Conservation (phyloP, 2,888 invertebrate species). For the Prosapia bicincta region DNA sequence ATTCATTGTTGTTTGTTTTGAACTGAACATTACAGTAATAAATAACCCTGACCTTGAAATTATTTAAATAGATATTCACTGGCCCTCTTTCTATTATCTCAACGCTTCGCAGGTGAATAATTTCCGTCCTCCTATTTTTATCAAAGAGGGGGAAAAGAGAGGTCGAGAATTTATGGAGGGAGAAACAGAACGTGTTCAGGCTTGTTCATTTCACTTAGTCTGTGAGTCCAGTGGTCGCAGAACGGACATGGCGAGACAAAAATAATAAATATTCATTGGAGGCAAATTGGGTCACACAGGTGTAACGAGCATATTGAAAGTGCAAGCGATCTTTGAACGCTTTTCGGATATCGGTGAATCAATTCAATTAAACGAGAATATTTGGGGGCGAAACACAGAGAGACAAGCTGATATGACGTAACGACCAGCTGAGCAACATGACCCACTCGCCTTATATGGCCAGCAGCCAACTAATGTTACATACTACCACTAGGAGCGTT, state of each 20-base stretch:
- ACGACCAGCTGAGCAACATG: not conserved
- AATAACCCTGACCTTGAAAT: too few species aligned
- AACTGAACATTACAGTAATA: too few species aligned
- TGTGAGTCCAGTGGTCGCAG: not conserved
- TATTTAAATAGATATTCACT: not conserved
- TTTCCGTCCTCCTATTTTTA: not conserved
- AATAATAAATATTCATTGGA: constrained; percentile 7
- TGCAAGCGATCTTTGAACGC: not conserved
- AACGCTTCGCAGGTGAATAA: not conserved
- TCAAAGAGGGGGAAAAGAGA: not conserved
- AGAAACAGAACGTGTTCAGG: not conserved
- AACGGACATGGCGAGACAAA: not conserved
- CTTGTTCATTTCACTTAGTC: not conserved
- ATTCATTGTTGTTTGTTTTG: too few species aligned
- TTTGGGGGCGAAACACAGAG: not conserved
- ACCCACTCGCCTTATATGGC: not conserved
- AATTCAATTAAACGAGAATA: not conserved
- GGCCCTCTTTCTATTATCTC: not conserved
- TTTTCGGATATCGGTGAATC: not conserved
- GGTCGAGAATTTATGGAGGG: not conserved
- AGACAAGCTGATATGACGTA: not conserved
- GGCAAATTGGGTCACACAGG: not conserved
- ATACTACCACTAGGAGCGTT: not conserved
- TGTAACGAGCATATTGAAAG: not conserved
- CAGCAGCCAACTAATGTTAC: not conserved